Percentiles rank a stretch among this genome's conserved stretches.
These are phyloP conservation scores for Ctenoplectra terminalis DNA, from an alignment of 1,140 invertebrate species.

Conservation along the genomic window DNA sequence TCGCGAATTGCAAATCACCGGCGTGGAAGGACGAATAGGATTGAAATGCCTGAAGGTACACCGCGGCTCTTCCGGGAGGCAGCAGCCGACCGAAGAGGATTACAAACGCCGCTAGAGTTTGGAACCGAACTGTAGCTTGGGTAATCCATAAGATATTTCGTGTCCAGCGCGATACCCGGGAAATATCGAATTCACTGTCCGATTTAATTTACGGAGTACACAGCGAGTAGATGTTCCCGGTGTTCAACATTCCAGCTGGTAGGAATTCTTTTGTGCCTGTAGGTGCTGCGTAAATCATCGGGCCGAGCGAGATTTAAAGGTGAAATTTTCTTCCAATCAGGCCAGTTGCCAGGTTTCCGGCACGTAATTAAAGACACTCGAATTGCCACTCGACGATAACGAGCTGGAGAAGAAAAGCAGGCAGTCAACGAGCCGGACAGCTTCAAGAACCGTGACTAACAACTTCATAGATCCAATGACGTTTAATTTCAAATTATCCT, in stretches of 20 bases:
- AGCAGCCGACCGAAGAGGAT: conserved; percentile 53
- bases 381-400: conserved; percentile 66
- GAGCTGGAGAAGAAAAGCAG: conserved; percentile 49
- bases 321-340: conserved; percentile 68
- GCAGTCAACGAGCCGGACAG: conserved; percentile 70
- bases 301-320: conserved; percentile 15
- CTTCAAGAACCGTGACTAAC: conserved; percentile 78
- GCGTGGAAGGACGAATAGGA: conserved; percentile 63
- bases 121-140: conserved; percentile 35
- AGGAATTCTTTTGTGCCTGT: background rate
- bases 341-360: conserved; percentile 58
- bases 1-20: conserved; percentile 67
- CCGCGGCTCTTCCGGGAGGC: conserved; percentile 58
- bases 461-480: conserved; percentile 75
- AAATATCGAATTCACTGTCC: conserved; percentile 49
- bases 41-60: conserved; percentile 54
- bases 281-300: conserved; percentile 32
- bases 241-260: background rate
- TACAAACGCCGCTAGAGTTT: conserved; percentile 53
- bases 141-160: conserved; percentile 59
- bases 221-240: background rate
- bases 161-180: conserved; percentile 17
- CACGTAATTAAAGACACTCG: conserved; percentile 71
- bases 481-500: conserved; percentile 55
- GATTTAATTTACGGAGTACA: conserved; percentile 49